phyloP scores from a whole-genome alignment of 1,140 invertebrate genomes.

The Drosophila grimshawi region DNA sequence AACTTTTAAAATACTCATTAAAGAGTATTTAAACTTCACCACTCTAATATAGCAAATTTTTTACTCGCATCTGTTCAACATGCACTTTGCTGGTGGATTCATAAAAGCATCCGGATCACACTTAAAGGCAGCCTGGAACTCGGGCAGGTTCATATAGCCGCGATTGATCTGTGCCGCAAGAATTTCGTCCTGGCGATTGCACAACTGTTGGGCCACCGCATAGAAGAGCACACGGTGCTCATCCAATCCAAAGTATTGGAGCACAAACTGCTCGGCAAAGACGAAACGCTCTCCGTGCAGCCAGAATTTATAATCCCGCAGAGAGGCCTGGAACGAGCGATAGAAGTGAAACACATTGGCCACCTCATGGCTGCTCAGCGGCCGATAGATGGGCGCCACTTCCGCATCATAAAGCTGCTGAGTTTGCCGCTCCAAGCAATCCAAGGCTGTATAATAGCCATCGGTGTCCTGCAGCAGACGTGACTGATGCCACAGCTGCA shows the following conservation, averaged over 20 bases:
- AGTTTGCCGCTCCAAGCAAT: slow-evolving; percentile 68
- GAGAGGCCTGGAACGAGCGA: slow-evolving; percentile 58
- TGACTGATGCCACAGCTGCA: slow-evolving; percentile 68
- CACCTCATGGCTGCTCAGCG: slow-evolving; percentile 50
- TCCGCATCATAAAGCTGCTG: slow-evolving; percentile 38
- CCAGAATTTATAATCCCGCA: slow-evolving; percentile 71
- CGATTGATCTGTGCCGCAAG: slow-evolving; percentile 64
- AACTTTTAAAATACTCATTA: too few species aligned
- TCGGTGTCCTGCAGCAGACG: slow-evolving; percentile 62
- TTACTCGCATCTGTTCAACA: slow-evolving; percentile 61
- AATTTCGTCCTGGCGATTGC: slow-evolving; percentile 59
- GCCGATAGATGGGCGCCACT: slow-evolving; percentile 43
- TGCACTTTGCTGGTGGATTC: slow-evolving; percentile 74
- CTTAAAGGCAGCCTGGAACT: slow-evolving; percentile 71
- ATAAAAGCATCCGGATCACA: slow-evolving; percentile 49
- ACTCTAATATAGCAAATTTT: background rate
- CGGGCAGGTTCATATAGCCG: slow-evolving; percentile 72
- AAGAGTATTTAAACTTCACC: background rate
- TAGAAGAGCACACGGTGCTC: slow-evolving; percentile 68
- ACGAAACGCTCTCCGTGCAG: slow-evolving; percentile 70
- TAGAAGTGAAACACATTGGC: slow-evolving; percentile 65
- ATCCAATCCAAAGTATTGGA: slow-evolving; percentile 67
- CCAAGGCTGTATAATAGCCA: slow-evolving; percentile 69
- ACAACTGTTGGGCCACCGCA: slow-evolving; percentile 73
- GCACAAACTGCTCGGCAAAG: slow-evolving; percentile 75